Evolutionary conservation across 92 coral and sea anemone genomes (phyloP).

Genomic region (Blastomussa wellsi): DNA sequence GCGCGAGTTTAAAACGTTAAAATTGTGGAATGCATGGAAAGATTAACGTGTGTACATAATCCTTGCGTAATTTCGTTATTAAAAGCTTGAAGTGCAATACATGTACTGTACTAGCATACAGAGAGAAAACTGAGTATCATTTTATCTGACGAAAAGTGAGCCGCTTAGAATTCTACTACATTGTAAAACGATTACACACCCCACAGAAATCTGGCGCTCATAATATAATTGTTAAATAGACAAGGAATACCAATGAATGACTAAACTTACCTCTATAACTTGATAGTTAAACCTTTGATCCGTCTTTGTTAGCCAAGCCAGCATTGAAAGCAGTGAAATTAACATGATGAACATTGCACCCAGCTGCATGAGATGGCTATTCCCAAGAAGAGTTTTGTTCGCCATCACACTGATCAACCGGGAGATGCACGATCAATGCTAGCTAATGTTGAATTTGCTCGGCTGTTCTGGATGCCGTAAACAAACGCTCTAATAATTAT

Average conservation of each 20-base stretch:
- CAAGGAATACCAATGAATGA: not conserved
- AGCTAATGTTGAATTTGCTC: not conserved
- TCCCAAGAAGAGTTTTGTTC: not conserved
- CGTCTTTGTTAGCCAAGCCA: constrained; percentile 11
- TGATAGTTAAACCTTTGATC: constrained; percentile 12
- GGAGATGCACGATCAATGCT: not conserved
- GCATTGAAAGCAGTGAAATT: constrained; percentile 8
- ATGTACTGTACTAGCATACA: too few relatives aligned
- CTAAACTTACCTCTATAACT: not conserved
- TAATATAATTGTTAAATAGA: too few relatives aligned
- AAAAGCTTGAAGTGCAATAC: too few relatives aligned
- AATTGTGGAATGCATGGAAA: too few relatives aligned
- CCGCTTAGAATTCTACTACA: too few relatives aligned
- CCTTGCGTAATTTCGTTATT: too few relatives aligned
- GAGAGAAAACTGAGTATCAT: too few relatives aligned
- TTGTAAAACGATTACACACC: too few relatives aligned
- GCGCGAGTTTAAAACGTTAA: too few relatives aligned
- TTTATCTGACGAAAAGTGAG: too few relatives aligned
- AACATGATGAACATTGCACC: not conserved
- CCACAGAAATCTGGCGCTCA: too few relatives aligned
- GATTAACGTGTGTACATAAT: too few relatives aligned
- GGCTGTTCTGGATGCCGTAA: not conserved
- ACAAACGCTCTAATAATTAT: not conserved
- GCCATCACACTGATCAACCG: not conserved
- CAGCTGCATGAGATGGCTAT: not conserved